Conservation (phyloP, 2,113 vertebrate species). For the Nycticebus coucang region DNA sequence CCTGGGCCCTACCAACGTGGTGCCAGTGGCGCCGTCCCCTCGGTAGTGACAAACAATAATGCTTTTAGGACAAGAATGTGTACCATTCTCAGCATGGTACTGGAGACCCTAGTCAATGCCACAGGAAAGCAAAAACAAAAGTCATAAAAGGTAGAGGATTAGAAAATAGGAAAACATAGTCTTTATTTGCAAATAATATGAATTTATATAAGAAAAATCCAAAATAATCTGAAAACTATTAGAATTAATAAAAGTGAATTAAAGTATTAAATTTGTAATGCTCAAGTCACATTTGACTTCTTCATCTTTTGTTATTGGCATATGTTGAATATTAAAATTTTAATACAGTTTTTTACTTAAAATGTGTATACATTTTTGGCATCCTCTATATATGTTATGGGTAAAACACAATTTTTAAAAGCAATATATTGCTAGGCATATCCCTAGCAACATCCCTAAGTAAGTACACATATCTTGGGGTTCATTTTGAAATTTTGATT, state of each 20-base stretch:
- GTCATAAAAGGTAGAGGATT: not conserved
- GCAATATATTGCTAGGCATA: not conserved
- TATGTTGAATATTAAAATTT: no score
- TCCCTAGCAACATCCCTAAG: not conserved
- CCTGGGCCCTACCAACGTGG: not conserved
- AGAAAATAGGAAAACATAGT: not conserved
- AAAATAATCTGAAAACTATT: not conserved
- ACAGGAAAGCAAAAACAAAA: not conserved
- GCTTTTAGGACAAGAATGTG: not conserved
- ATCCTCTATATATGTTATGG: not conserved
- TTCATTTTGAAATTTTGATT: not conserved
- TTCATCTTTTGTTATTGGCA: no score
- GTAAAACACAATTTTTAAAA: not conserved
- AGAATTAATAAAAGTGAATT: not conserved
- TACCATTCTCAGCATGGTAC: not conserved
- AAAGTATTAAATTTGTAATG: no score
- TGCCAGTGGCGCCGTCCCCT: not conserved
- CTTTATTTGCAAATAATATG: constrained; percentile 1
- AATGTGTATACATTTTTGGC: not conserved
- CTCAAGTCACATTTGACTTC: no score
- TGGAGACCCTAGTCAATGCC: not conserved
- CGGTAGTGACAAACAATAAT: not conserved
- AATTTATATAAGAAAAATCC: not conserved
- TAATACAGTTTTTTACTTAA: no score
- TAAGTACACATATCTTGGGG: not conserved